Evolutionary conservation across 1,140 invertebrate genomes (phyloP).

Genomic region (Phymorhynchus buccinoides): DNA sequence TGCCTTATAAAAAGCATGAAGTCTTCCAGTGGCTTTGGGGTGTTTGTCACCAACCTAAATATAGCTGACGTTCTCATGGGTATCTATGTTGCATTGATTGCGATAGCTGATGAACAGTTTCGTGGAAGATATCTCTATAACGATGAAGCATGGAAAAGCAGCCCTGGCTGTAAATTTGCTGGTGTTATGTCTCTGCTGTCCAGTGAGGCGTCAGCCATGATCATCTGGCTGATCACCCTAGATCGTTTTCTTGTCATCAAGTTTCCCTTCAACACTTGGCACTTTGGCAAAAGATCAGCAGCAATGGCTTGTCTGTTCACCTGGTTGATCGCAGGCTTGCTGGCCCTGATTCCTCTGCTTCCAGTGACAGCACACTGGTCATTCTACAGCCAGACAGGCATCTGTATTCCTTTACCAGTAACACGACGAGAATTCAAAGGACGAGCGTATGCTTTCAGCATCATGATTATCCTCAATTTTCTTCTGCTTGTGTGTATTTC

Average conservation of each 20-base stretch:
- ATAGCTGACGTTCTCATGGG: conserved; percentile 39
- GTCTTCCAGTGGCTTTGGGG: conserved; percentile 44
- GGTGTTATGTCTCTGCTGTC: conserved; percentile 41
- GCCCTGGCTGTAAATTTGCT: conserved; percentile 11
- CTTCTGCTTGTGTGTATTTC: conserved; percentile 46
- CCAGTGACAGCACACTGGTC: conserved; percentile 34
- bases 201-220: conserved; percentile 36
- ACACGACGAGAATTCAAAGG: conserved; percentile 26
- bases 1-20: conserved; percentile 23
- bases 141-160: conserved; percentile 30
- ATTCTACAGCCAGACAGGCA: conserved; percentile 51
- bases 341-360: conserved; percentile 30
- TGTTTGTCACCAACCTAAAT: conserved; percentile 49
- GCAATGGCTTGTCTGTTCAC: conserved; percentile 17
- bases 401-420: conserved; percentile 53
- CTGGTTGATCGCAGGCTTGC: conserved; percentile 18
- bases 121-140: conserved; percentile 53
- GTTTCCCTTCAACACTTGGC: conserved; percentile 20
- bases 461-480: conserved; percentile 52
- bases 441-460: conserved; percentile 45
- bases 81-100: conserved; percentile 26
- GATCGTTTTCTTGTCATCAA: conserved; percentile 32
- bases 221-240: conserved; percentile 52
- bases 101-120: conserved; percentile 28
- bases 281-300: conserved; percentile 28